Conservation (phyloP, 2,113 vertebrate species). For the Corythoichthys intestinalis region DNA sequence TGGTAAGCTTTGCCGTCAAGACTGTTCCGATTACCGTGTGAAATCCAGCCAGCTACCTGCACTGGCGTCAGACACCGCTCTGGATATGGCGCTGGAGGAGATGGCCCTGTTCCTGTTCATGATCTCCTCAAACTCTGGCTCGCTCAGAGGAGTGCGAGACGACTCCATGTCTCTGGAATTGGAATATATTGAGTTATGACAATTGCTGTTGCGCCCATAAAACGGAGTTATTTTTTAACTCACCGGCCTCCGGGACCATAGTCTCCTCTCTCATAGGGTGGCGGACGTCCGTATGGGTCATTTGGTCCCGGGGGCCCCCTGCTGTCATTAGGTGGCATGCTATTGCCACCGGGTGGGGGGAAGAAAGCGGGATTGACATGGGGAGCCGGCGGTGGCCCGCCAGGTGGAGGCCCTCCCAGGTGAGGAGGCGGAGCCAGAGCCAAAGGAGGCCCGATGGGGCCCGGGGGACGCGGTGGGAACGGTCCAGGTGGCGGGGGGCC, state of each 20-base stretch:
- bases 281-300: constrained; percentile 91
- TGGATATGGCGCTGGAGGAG: constrained; percentile 97
- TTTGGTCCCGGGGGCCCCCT: constrained; percentile 88
- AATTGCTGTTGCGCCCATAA: neutral
- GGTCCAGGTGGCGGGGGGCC: constrained; percentile 92
- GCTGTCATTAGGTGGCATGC: constrained; percentile 88
- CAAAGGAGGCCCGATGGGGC: constrained; percentile 90
- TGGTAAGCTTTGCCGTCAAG: neutral
- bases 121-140: constrained; percentile 99
- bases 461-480: constrained; percentile 90
- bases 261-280: constrained; percentile 94
- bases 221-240: constrained; percentile 15
- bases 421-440: constrained; percentile 94
- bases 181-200: neutral
- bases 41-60: constrained; percentile 75
- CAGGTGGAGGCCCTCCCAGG: constrained; percentile 92
- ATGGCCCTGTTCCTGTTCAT: constrained; percentile 98
- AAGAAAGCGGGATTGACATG: constrained; percentile 99
- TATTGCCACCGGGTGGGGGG: constrained; percentile 92
- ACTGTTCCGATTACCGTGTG: no score
- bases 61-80: constrained; percentile 96
- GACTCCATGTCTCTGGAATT: constrained; percentile 91
- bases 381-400: constrained; percentile 93
- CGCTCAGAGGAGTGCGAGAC: constrained; percentile 89
- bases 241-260: constrained; percentile 95